phyloP scores from a whole-genome alignment of 2,888 invertebrate genomes.

The Diaperis boleti region DNA sequence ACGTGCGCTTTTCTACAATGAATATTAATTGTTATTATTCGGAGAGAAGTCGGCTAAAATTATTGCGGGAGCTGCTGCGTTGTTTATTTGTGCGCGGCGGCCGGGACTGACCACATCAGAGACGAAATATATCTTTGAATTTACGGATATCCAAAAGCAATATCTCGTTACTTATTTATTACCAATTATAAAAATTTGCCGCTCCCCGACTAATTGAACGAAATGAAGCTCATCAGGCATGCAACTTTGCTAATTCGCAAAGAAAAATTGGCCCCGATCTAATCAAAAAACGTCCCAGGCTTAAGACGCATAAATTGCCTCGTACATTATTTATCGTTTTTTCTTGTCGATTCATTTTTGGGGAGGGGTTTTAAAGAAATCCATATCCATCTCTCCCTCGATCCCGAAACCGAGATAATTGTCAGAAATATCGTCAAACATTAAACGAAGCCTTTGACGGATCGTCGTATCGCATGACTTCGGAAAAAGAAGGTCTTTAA shows the following conservation, averaged over 20 bases:
- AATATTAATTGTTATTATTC: conserved; percentile 54
- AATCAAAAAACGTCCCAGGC: conserved; percentile 35
- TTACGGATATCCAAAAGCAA: background rate
- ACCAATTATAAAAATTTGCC: conserved; percentile 23
- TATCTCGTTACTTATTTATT: conserved; percentile 12
- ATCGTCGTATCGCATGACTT: conserved; percentile 62
- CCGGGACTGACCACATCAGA: too few relatives aligned
- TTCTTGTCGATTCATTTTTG: background rate
- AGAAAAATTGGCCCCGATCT: conserved; percentile 64
- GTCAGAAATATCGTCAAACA: conserved; percentile 58
- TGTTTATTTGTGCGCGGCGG: background rate
- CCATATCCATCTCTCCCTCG: conserved; percentile 21
- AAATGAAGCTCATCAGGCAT: conserved; percentile 60
- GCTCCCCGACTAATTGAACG: conserved; percentile 62
- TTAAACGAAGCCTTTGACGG: conserved; percentile 63
- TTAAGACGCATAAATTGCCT: conserved; percentile 20
- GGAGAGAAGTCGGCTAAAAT: conserved; percentile 34
- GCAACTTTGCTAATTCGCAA: conserved; percentile 62
- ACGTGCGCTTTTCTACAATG: conserved; percentile 55
- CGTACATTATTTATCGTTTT: conserved; percentile 1
- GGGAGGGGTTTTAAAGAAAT: conserved; percentile 19
- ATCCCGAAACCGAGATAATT: conserved; percentile 49
- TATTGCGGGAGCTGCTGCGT: conserved; percentile 8
- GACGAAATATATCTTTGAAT: too few relatives aligned
- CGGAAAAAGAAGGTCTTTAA: conserved; percentile 54